phyloP scores from a whole-genome alignment of 2,797 vertebrate species.

The Brachymystax lenok region DNA sequence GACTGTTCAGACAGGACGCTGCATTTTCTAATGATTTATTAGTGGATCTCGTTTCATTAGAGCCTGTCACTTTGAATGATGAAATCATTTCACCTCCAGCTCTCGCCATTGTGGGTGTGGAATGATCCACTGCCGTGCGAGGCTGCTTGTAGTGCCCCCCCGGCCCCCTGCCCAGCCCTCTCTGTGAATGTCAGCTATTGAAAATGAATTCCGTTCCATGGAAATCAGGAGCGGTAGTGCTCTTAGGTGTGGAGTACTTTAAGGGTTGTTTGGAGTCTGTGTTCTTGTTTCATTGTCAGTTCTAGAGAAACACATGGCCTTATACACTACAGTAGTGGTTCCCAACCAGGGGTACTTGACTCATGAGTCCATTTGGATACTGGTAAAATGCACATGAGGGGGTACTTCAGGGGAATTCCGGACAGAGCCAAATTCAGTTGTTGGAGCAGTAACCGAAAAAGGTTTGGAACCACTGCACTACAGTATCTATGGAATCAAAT shows the following conservation, averaged over 20 bases:
- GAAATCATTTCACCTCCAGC: conserved; percentile 38
- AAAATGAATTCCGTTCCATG: conserved; percentile 10
- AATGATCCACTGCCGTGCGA: background rate
- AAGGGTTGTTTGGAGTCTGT: no score
- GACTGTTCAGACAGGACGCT: conserved; percentile 24
- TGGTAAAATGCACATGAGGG: no score
- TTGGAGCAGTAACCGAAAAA: no score
- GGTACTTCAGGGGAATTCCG: background rate
- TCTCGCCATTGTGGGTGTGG: background rate
- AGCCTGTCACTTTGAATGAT: conserved; percentile 46
- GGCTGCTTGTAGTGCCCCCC: background rate
- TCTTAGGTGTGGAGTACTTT: background rate
- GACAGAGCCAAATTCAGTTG: no score
- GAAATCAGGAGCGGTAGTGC: no score
- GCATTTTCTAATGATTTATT: conserved; percentile 44
- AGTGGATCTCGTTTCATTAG: conserved; percentile 43
- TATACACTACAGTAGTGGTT: no score
- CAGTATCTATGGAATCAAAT: no score
- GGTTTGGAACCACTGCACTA: no score
- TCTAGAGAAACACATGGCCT: no score
- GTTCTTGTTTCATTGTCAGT: no score
- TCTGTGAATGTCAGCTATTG: background rate
- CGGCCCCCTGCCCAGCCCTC: background rate
- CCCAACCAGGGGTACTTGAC: no score
- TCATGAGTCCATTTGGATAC: no score